Base-by-base conservation (phyloP, 2,113 vertebrate species). In the Pterocles orientalis region DNA sequence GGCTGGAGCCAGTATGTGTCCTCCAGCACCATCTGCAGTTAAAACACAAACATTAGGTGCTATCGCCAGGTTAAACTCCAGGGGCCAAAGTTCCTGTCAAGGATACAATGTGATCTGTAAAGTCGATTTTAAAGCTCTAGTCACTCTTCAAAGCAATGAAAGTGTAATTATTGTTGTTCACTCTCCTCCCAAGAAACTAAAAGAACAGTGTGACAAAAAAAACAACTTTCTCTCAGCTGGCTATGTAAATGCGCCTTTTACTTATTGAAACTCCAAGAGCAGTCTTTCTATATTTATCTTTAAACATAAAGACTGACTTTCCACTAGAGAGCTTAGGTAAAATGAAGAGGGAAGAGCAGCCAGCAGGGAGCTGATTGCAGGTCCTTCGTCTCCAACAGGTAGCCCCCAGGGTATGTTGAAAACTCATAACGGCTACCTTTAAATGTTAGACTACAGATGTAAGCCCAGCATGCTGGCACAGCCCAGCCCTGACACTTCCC, bases 1-100 rank as follows among this genome's bases (percentile, higher is more conserved):
- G 58, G 9, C 34, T 80, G 48, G 11, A 83, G 41, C 15, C 24
- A 25, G n/a, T 29, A 13, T n/a, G 48, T 29, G 24, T 91, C 43
- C 83, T 91, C 81, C 86, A 91, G 65, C 70, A 92, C 92, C 62
- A 85, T 68, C 90, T 91, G 76, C 64, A 96, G 76, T 79, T 85
- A 90, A 95, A 94, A 57, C 20, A 73, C 16, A 53, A 60, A 43
- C 57, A 50, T 88, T 61, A 77, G 48, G 23, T 1, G 1, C 5
- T 24, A 13, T 70, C 26, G 58, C 54, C 28, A 81, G 36, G 53
- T 79, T 66, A 87, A 91, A 3, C 51, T 26, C 18, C 25, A 68
- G 43, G 51, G 25, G 53, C 36, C 36, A 45, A 62, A 65, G 50
- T 53, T 94, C 43, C 29, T 78, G 7, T 33, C 56, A 64, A 51